These are phyloP conservation scores for Asteroscopus sphinx DNA, from an alignment of 2,888 invertebrate genomes.

Conservation along the genomic window DNA sequence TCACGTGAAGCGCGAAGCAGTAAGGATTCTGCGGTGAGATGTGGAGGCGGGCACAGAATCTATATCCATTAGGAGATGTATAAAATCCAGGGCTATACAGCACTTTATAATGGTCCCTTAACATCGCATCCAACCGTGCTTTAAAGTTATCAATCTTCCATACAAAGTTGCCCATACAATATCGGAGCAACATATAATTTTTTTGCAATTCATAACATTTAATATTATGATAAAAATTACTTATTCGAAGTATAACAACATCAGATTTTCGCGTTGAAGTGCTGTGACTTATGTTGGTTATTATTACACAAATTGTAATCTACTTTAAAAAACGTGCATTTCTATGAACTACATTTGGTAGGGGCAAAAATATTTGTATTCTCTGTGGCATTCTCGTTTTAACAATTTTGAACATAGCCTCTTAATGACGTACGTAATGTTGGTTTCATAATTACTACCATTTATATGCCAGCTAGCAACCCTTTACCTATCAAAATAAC, in stretches of 20 bases:
- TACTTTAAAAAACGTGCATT: too few species aligned
- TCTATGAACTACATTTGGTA: too few species aligned
- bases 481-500: constrained; percentile 24
- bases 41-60: constrained; percentile 94
- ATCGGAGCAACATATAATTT: constrained; percentile 90
- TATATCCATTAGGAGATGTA: constrained; percentile 95
- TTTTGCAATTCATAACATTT: too few species aligned
- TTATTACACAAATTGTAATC: too few species aligned
- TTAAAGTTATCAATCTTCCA: constrained; percentile 94
- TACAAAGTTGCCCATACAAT: constrained; percentile 95
- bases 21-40: constrained; percentile 92
- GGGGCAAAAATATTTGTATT: too few species aligned
- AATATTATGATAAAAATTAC: too few species aligned
- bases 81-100: constrained; percentile 96
- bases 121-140: constrained; percentile 91
- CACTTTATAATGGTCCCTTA: constrained; percentile 91
- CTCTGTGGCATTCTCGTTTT: too few species aligned
- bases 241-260: too few species aligned
- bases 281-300: too few species aligned
- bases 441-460: constrained; percentile 4
- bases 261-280: too few species aligned
- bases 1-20: constrained; percentile 94
- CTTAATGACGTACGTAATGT: neutral
- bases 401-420: neutral
- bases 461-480: neutral